Conservation (phyloP, 2,888 invertebrate genomes). For the Netelia melanura region DNA sequence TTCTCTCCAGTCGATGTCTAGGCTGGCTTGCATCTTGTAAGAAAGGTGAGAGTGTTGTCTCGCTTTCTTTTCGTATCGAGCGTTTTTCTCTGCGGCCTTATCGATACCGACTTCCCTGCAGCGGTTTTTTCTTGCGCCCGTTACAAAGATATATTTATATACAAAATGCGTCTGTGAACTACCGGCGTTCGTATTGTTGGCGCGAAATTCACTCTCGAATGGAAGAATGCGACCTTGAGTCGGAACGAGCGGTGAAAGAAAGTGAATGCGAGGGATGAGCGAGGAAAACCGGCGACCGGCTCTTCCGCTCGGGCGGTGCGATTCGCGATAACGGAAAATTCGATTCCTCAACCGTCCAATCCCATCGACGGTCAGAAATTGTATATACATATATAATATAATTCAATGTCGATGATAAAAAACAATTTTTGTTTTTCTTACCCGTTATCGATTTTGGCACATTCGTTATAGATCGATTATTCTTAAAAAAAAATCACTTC, state of each 20-base stretch:
- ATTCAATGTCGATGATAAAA: background rate
- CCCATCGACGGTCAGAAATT: conserved; percentile 3
- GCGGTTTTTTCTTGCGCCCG: background rate
- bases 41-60: conserved; percentile 31
- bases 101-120: conserved; percentile 27
- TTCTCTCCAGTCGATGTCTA: conserved; percentile 17
- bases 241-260: background rate
- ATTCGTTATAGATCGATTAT: too few relatives aligned
- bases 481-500: too few relatives aligned
- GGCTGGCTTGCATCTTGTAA: conserved; percentile 12
- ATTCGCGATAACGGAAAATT: conserved; percentile 48
- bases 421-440: background rate
- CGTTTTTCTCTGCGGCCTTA: conserved; percentile 42
- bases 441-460: background rate
- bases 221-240: background rate
- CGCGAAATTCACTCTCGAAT: conserved; percentile 46
- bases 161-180: conserved; percentile 21
- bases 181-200: conserved; percentile 29
- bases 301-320: conserved; percentile 38
- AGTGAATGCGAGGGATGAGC: conserved; percentile 3
- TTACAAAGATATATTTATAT: background rate
- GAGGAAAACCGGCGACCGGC: conserved; percentile 43
- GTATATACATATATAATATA: conserved; percentile 10
- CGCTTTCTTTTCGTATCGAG: conserved; percentile 42
- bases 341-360: conserved; percentile 44